Conservation (phyloP, 2,888 invertebrate species). For the Plagodis pulveraria region DNA sequence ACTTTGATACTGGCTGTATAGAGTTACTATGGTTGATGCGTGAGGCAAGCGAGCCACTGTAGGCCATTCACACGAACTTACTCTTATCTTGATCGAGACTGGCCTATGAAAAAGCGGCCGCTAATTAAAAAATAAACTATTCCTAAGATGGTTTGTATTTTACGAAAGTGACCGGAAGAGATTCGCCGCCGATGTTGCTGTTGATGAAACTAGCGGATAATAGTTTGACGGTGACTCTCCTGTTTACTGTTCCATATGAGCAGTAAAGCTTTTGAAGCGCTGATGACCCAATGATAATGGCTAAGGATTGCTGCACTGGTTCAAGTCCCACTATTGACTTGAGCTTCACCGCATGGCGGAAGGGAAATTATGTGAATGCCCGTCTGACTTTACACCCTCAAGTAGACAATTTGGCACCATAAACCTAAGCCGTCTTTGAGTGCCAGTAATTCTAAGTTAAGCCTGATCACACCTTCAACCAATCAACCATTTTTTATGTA, state of each 20-base stretch:
- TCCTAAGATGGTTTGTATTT: constrained; percentile 72
- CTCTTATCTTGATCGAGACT: constrained; percentile 77
- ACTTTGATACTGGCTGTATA: constrained; percentile 14
- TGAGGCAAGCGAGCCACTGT: constrained; percentile 74
- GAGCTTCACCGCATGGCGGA: too few relatives aligned
- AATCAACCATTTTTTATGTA: too few relatives aligned
- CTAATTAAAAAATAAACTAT: constrained; percentile 83
- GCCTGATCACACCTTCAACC: too few relatives aligned
- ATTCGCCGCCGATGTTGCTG: constrained; percentile 50
- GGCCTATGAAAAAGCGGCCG: constrained; percentile 81
- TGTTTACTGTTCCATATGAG: constrained; percentile 9
- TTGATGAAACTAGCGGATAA: constrained; percentile 12
- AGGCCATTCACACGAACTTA: constrained; percentile 82
- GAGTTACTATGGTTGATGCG: constrained; percentile 56
- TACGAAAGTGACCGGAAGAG: constrained; percentile 69
- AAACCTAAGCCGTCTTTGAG: too few relatives aligned
- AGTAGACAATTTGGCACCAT: too few relatives aligned
- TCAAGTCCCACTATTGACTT: too few relatives aligned
- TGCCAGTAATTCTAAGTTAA: too few relatives aligned
- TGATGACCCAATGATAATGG: neutral
- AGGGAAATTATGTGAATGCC: too few relatives aligned
- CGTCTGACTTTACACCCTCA: too few relatives aligned
- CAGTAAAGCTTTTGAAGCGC: neutral
- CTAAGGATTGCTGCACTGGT: too few relatives aligned
- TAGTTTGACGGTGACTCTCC: constrained; percentile 11